Evolutionary conservation across 2,888 invertebrate genomes (phyloP), one percentile per base, ranked within the genome.

Genomic region (Saturnia pavonia): DNA sequence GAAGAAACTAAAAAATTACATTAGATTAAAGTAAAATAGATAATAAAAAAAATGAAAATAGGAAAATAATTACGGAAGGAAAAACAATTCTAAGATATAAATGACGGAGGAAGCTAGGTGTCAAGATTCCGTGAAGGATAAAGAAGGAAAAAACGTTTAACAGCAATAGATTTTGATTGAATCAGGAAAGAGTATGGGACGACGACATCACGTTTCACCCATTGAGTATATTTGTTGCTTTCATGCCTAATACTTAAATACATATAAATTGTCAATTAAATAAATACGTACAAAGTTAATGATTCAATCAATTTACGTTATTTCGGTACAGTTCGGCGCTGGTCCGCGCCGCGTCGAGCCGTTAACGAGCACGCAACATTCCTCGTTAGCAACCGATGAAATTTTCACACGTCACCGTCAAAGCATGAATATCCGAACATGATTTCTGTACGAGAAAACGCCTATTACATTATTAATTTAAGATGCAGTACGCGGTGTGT

Each of bases 391-490:
- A 22, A 6, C 27, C 71, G 66, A 71, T 72, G 71, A 73, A 70
- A 74, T 70, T 73, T 75, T 76, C 73, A 74, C 74, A 74, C 72
- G 69, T 75, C 75, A 70, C 45, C 67, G 45, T 42, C 67, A 68
- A 48, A 68, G 42, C 40, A 67, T 42, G 48, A 66, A 69, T 34
- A 45, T 70, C 7, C 45, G 68, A 68, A 40, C 70, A 67, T 54
- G 70, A 70, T 70, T 67, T 70, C 54, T 70, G 67, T 45, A 34
- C 48, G 71, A 57, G 68, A 63, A 71, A 71, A 71, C 43, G 63
- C 19, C 27, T 34, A 1, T 51, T 70, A 14, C 22, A 66, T 66
- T 65, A 7, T 48, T 66, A 34, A 70, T n/a, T 14, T 22, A 54
- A 54, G 11, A 54, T 22, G 22, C 1, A 25, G 3, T 19, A 19